Base-by-base conservation (phyloP, 2,888 invertebrate species). In the Drosophila peninsularis region DNA sequence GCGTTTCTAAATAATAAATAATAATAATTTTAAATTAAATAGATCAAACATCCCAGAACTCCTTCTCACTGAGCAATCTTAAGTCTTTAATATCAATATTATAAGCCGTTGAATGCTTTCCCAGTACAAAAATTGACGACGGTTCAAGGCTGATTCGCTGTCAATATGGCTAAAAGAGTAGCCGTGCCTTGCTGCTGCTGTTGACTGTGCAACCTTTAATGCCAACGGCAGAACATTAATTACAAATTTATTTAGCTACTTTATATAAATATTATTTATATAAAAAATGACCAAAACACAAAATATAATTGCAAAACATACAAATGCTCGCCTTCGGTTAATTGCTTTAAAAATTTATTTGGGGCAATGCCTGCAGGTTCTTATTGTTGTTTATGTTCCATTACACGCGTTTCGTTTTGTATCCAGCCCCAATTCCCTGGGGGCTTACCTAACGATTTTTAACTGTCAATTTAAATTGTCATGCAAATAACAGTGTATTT, bases 381-480 rank as follows among this genome's bases (percentile, higher is more conserved):
- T 44, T 19, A 30, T 62, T 62, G 54, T 76, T 83, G 79, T 78
- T 84, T 54, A 61, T 69, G 68, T 71, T 79, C 44, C 78, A 70
- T 80, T 78, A 64, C 49, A 17, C 45, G 42, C 50, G 39, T 49
- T 64, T 57, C 30, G 60, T 42, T 53, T 63, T 57, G 27, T 32
- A 24, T 41, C 34, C 54, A 7, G 37, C 44, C 41, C 39, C 32
- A 30, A 62, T 62, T 69, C 58, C 63, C 52, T 24, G 21, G 57
- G 63, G 56, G 17, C 30, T 13, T 32, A 3, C 21, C 47, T 14
- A 30, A 14, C n/a, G 27, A 54, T 67, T 61, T 42, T 57, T 10
- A 47, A 27, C 42, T 63, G 57, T 50, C 45, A 47, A 41, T 39
- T 80, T 71, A 71, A 62, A 72, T 62, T 14, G 30, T 32, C 37